These are phyloP conservation scores for Sarcophaga variegata DNA, from an alignment of 2,888 invertebrate species.

Conservation along the genomic window DNA sequence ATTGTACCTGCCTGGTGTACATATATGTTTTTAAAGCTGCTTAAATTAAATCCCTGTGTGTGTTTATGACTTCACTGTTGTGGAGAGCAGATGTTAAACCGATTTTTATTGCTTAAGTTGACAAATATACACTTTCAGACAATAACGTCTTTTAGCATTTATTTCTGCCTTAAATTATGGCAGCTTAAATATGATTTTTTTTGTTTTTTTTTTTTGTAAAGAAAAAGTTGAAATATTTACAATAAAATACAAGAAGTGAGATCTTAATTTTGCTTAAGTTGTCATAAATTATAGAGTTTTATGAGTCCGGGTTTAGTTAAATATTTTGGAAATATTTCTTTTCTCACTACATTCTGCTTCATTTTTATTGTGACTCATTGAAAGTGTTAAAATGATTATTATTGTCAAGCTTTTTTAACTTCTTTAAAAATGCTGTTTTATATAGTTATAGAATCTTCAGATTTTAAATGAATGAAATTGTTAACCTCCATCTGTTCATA, in stretches of 20 bases:
- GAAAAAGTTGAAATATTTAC: background rate
- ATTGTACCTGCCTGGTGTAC: too few relatives aligned
- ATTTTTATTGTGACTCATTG: background rate
- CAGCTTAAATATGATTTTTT: slow-evolving; percentile 38
- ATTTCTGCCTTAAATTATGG: slow-evolving; percentile 47
- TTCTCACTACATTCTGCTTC: background rate
- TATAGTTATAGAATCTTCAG: too few relatives aligned
- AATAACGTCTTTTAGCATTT: slow-evolving; percentile 50
- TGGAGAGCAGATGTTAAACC: slow-evolving; percentile 49
- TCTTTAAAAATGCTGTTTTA: too few relatives aligned
- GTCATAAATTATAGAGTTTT: slow-evolving; percentile 52
- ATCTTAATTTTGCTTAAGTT: slow-evolving; percentile 61
- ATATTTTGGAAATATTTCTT: background rate
- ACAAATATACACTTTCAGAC: slow-evolving; percentile 63
- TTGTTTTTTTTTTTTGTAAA: too few relatives aligned
- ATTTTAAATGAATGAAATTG: too few relatives aligned
- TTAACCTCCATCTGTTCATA: too few relatives aligned
- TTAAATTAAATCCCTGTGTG: slow-evolving; percentile 57
- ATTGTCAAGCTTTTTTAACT: background rate
- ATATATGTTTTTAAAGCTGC: slow-evolving; percentile 44
- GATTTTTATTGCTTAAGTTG: slow-evolving; percentile 59
- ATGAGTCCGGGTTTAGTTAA: background rate
- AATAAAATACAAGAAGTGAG: slow-evolving; percentile 26
- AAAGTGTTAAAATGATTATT: background rate
- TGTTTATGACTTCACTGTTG: slow-evolving; percentile 19